These are phyloP conservation scores for Agrochola lota DNA, from an alignment of 2,888 invertebrate species.

Conservation along the genomic window DNA sequence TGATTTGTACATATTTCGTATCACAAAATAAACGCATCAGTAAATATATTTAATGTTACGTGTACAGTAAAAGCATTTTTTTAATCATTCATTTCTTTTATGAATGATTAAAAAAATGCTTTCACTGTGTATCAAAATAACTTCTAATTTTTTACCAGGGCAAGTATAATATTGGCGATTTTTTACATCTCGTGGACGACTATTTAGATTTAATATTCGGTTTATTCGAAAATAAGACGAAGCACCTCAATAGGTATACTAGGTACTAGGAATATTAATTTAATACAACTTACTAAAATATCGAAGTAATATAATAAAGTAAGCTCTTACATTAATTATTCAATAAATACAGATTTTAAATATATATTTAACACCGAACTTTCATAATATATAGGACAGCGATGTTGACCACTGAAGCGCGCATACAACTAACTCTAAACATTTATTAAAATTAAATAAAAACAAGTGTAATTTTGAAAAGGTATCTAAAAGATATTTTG, in stretches of 20 bases:
- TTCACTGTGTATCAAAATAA: slow-evolving; percentile 1
- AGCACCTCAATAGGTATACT: slow-evolving; percentile 2
- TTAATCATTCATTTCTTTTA: no score
- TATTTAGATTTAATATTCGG: slow-evolving; percentile 1
- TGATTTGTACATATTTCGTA: slow-evolving; percentile 55
- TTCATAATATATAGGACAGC: slow-evolving; percentile 20
- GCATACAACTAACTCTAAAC: slow-evolving; percentile 1
- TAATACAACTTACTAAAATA: slow-evolving; percentile 12
- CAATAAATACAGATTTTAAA: slow-evolving; percentile 30
- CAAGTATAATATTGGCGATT: background rate
- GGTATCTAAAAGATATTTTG: background rate
- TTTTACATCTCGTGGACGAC: background rate
- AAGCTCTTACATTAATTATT: slow-evolving; percentile 23
- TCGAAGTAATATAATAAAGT: slow-evolving; percentile 5
- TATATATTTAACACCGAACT: slow-evolving; percentile 16
- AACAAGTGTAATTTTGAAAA: slow-evolving; percentile 2
- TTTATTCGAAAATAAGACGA: background rate
- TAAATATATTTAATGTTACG: slow-evolving; percentile 13
- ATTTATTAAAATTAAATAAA: background rate
- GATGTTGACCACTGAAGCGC: slow-evolving; percentile 37
- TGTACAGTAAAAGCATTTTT: no score
- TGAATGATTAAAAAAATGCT: no score
- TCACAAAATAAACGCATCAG: slow-evolving; percentile 53
- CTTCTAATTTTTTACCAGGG: slow-evolving; percentile 7
- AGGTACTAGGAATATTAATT: background rate